Evolutionary conservation across 2,888 invertebrate genomes (phyloP).

Genomic region (Pandemis heparana): DNA sequence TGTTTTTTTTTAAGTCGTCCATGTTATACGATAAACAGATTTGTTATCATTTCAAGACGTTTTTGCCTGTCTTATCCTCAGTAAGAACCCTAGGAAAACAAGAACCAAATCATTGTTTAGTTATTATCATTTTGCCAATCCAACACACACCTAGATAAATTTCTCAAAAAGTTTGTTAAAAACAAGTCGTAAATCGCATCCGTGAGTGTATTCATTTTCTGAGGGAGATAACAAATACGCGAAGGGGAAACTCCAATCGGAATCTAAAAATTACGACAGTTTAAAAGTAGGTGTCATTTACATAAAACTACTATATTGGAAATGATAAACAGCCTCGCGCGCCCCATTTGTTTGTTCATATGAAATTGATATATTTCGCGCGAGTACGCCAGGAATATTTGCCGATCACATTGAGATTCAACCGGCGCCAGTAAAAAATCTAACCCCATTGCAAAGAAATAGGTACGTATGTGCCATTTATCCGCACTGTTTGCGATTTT

Average conservation of each 20-base stretch:
- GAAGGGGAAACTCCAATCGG: slow-evolving; percentile 80
- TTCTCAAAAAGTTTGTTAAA: slow-evolving; percentile 56
- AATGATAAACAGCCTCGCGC: slow-evolving; percentile 72
- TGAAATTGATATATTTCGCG: slow-evolving; percentile 49
- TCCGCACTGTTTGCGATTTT: not conserved
- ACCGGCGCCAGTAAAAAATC: slow-evolving; percentile 4
- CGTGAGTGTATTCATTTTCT: slow-evolving; percentile 78
- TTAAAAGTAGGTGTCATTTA: slow-evolving; percentile 84
- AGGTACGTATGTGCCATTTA: not conserved
- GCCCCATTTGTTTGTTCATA: slow-evolving; percentile 71
- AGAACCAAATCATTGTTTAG: too few relatives aligned
- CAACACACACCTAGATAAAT: slow-evolving; percentile 49
- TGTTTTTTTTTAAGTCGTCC: too few relatives aligned
- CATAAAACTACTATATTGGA: slow-evolving; percentile 83
- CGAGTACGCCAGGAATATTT: slow-evolving; percentile 17
- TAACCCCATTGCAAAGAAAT: slow-evolving; percentile 6
- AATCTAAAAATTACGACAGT: slow-evolving; percentile 85
- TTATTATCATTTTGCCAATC: not conserved
- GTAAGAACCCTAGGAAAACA: too few relatives aligned
- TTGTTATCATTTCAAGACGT: too few relatives aligned
- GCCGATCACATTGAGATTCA: slow-evolving; percentile 16
- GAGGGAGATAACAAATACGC: slow-evolving; percentile 78
- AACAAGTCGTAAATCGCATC: slow-evolving; percentile 75
- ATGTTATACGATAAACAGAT: too few relatives aligned
- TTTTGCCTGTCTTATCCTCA: too few relatives aligned